Evolutionary conservation across 1,140 invertebrate genomes (phyloP).

Genomic region (Condylostylus longicornis): DNA sequence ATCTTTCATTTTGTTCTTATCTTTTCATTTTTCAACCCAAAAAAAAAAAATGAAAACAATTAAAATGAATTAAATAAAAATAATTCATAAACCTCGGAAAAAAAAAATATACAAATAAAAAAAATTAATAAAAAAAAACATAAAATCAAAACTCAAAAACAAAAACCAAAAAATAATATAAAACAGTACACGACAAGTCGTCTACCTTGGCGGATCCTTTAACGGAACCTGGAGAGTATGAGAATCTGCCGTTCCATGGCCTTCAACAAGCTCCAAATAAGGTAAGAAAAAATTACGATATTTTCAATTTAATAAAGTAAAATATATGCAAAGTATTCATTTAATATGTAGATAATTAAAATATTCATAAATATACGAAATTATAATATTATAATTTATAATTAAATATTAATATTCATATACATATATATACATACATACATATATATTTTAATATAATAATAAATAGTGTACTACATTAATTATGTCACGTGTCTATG

Average conservation of each 20-base stretch:
- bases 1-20: slow-evolving; percentile 5
- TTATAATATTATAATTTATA: too few species aligned
- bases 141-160: slow-evolving; percentile 1
- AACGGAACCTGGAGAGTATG: slow-evolving; percentile 59
- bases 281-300: too few species aligned
- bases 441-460: too few species aligned
- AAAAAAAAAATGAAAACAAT: slow-evolving; percentile 4
- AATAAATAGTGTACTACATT: too few species aligned
- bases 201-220: slow-evolving; percentile 32
- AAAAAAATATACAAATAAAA: slow-evolving; percentile 3
- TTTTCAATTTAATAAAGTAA: too few species aligned
- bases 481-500: too few species aligned
- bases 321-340: too few species aligned
- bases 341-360: too few species aligned
- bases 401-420: too few species aligned
- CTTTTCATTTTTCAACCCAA: slow-evolving; percentile 1
- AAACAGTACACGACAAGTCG: slow-evolving; percentile 31
- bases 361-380: too few species aligned
- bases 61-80: background rate
- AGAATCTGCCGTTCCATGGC: slow-evolving; percentile 85
- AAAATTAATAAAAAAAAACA: slow-evolving; percentile 8
- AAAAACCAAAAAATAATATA: slow-evolving; percentile 11
- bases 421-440: too few species aligned
- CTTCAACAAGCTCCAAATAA: slow-evolving; percentile 80
- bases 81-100: background rate